Conservation (phyloP, 92 coral and sea anemone species). For the Epizoanthus ramosus region DNA sequence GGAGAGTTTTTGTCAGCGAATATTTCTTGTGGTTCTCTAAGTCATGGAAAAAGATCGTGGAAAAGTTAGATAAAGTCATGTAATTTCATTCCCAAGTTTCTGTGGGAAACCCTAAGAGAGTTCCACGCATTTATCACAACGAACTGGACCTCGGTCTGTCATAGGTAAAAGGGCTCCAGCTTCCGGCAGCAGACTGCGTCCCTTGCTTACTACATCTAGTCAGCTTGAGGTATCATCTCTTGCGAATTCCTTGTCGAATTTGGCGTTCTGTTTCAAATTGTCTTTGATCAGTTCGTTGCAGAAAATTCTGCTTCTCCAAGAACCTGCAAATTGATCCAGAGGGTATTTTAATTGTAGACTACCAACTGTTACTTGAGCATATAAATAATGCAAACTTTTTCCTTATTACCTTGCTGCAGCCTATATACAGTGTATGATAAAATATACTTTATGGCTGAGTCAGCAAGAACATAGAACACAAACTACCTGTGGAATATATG, state of each 20-base stretch:
- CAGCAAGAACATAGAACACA: too few relatives aligned
- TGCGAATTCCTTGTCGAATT: constrained; percentile 71
- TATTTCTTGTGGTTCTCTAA: too few relatives aligned
- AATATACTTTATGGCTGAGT: too few relatives aligned
- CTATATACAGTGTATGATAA: too few relatives aligned
- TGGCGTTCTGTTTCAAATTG: constrained; percentile 88
- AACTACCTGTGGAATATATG: too few relatives aligned
- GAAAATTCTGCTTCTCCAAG: constrained; percentile 93
- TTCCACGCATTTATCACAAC: not conserved
- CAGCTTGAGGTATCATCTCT: constrained; percentile 36
- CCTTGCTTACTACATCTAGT: not conserved
- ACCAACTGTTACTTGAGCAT: not conserved
- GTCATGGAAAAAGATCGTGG: too few relatives aligned
- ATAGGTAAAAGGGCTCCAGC: not conserved
- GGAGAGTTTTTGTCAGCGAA: too few relatives aligned
- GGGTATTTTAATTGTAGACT: not conserved
- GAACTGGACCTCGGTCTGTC: not conserved
- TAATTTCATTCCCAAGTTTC: too few relatives aligned
- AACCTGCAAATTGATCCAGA: constrained; percentile 55
- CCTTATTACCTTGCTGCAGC: too few relatives aligned
- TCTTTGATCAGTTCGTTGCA: constrained; percentile 88
- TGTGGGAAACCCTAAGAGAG: not conserved
- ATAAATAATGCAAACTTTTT: not conserved
- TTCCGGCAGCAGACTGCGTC: not conserved
- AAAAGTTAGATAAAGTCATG: too few relatives aligned